Base-by-base conservation (phyloP, 2,797 vertebrate species). In the Kryptolebias ocellatus region DNA sequence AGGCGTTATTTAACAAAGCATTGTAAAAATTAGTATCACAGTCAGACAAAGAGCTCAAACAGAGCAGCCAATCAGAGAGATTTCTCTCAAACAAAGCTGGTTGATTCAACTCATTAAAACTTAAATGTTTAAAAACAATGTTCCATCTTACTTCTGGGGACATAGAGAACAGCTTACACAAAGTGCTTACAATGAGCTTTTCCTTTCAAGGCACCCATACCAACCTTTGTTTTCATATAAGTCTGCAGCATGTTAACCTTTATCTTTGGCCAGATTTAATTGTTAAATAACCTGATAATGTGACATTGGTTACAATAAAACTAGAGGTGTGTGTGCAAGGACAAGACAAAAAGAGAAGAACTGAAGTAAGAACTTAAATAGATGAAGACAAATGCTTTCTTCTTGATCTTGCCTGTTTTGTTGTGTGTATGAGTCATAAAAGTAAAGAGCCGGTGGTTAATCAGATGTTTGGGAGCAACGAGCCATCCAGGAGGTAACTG, bases 401-500 rank as follows among this genome's bases (percentile, higher is more conserved):
- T 83, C 65, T 62, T 60, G 53, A 63, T 71, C 50, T 58, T 47
- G 28, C 45, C 4, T 58, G 58, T 78, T 79, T 60, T 53, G 73
- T 63, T 79, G 60, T 59, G 53, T 46, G 49, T 55, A 15, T 86
- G 78, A 86, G 65, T 86, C 75, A 88, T 74, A 64, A 64, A 76
- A 60, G 52, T 15, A 29, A 74, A 76, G 63, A 28, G 57, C 63
- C 47, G 50, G 39, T 42, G 60, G 78, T 53, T 62, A 75, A 82
- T 57, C 58, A 55, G 55, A 78, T 65, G 60, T 39, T 76, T 14
- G 59, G 29, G 78, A 75, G 77, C 52, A 76, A 51, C 0, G 8
- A 71, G 64, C 53, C 63, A 67, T 81, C 18, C 63, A 69, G 42
- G 17, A 78, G 50, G 60, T 44, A 63, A 50, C 60, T 60, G 60